phyloP scores from a whole-genome alignment of 2,113 vertebrate genomes.

The Oreotrochilus melanogaster region DNA sequence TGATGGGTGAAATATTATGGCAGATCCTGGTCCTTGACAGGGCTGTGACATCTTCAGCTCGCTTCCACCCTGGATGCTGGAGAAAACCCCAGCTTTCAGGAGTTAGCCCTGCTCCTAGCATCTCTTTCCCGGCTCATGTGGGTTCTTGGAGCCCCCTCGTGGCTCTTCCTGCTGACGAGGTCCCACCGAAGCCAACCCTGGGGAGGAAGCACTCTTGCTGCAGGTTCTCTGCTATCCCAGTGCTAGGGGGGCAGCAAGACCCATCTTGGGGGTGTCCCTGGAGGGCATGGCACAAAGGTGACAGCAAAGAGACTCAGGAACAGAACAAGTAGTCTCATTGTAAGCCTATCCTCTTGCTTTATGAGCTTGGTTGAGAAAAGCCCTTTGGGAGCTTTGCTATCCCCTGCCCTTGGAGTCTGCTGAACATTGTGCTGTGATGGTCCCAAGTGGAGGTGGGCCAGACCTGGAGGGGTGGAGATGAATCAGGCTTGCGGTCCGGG shows the following conservation, averaged over 20 bases:
- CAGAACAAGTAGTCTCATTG: not conserved
- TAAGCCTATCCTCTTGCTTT: not conserved
- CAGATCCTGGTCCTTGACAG: not conserved
- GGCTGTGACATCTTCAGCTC: not conserved
- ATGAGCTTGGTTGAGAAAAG: not conserved
- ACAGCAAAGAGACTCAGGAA: not conserved
- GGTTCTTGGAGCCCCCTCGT: slow-evolving; percentile 69
- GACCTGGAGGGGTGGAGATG: not conserved
- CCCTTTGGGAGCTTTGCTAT: not conserved
- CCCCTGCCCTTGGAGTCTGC: not conserved
- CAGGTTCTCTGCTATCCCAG: not conserved
- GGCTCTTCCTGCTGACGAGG: not conserved
- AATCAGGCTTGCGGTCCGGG: not conserved
- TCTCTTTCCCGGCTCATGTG: not conserved
- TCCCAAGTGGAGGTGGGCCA: not conserved
- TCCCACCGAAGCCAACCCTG: not conserved
- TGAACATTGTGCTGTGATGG: accelerated
- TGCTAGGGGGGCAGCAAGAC: not conserved
- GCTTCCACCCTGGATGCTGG: not conserved
- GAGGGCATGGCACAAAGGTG: not conserved
- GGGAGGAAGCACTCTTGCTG: not conserved
- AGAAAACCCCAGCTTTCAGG: not conserved
- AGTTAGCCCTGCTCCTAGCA: not conserved
- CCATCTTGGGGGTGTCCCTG: not conserved
- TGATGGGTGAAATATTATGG: not conserved